Conservation (phyloP, 2,888 invertebrate species). For the Xestia sexstrigata region DNA sequence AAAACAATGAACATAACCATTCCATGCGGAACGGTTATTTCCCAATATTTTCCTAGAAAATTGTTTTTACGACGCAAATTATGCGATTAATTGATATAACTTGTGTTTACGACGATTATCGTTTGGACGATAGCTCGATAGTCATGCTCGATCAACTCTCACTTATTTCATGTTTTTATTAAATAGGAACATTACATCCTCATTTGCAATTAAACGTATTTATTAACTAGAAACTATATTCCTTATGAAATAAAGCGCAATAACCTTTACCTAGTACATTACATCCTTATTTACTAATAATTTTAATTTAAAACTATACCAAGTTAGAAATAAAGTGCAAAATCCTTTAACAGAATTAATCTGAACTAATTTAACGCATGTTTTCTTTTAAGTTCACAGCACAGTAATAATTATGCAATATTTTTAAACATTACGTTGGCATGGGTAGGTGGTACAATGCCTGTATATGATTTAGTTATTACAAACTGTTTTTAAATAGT, state of each 20-base stretch:
- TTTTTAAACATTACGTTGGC: slow-evolving; percentile 15
- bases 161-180: slow-evolving; percentile 36
- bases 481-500: slow-evolving; percentile 5
- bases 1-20: slow-evolving; percentile 14
- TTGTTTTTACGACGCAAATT: slow-evolving; percentile 21
- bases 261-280: slow-evolving; percentile 1
- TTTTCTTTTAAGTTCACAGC: slow-evolving; percentile 11
- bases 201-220: background rate
- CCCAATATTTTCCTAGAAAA: slow-evolving; percentile 16
- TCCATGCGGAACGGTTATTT: background rate
- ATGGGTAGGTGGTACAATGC: slow-evolving; percentile 3
- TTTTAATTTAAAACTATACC: slow-evolving; percentile 2
- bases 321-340: background rate
- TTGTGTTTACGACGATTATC: slow-evolving; percentile 26
- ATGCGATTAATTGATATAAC: slow-evolving; percentile 43
- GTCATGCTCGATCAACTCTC: slow-evolving; percentile 40
- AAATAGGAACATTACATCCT: slow-evolving; percentile 5
- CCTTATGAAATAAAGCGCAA: slow-evolving; percentile 14
- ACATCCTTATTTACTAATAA: background rate
- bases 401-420: slow-evolving; percentile 30
- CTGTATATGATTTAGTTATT: slow-evolving; percentile 5
- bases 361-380: slow-evolving; percentile 20
- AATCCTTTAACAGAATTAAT: background rate
- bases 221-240: background rate
- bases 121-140: slow-evolving; percentile 28